phyloP scores from a whole-genome alignment of 2,797 vertebrate species.

The Phalloptychus januarius region DNA sequence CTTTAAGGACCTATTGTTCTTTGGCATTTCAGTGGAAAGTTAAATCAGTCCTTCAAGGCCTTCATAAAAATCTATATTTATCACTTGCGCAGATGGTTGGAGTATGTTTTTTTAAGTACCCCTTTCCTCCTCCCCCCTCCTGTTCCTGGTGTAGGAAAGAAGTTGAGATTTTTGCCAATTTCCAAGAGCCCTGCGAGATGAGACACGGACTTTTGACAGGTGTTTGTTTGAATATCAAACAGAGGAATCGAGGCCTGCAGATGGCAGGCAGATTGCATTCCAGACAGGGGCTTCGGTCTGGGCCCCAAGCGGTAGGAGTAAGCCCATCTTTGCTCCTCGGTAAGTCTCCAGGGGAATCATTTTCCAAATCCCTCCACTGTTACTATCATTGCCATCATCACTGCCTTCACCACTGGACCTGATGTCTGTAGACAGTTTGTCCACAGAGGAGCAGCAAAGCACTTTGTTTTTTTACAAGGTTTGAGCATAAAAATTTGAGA shows the following conservation, averaged over 20 bases:
- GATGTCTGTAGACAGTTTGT: constrained; percentile 40
- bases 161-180: constrained; percentile 71
- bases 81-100: constrained; percentile 73
- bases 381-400: constrained; percentile 37
- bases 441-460: constrained; percentile 24
- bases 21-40: constrained; percentile 72
- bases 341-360: constrained; percentile 58
- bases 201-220: constrained; percentile 77
- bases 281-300: constrained; percentile 72
- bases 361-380: constrained; percentile 42
- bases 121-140: constrained; percentile 35
- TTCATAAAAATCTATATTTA: constrained; percentile 78
- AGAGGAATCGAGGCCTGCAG: constrained; percentile 76
- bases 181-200: constrained; percentile 73
- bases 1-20: constrained; percentile 69
- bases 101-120: constrained; percentile 55
- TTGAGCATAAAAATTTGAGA: constrained; percentile 30
- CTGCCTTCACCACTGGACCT: constrained; percentile 31
- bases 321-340: constrained; percentile 46
- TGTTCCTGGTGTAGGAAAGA: constrained; percentile 58
- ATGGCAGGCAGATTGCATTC: constrained; percentile 82
- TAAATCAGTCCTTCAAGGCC: constrained; percentile 67
- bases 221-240: constrained; percentile 84
- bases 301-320: constrained; percentile 49
- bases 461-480: constrained; percentile 55